Conservation (phyloP, 2,888 invertebrate species). For the Scaeva pyrastri region DNA sequence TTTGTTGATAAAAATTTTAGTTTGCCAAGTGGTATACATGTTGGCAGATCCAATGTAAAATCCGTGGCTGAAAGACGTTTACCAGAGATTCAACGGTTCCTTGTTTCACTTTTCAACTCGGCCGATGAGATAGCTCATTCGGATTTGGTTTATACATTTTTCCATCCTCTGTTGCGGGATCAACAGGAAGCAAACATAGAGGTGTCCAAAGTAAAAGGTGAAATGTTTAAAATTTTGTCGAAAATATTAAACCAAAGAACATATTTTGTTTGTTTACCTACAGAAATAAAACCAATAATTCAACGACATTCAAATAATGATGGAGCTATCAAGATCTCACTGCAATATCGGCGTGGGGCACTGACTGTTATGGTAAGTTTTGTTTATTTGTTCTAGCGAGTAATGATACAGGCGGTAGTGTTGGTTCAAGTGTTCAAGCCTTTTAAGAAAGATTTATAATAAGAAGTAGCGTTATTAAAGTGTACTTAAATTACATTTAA, state of each 20-base stretch:
- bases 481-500: too few species aligned
- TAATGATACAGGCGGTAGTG: neutral
- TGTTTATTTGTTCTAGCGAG: neutral
- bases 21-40: constrained; percentile 90
- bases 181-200: constrained; percentile 95
- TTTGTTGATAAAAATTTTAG: constrained; percentile 82
- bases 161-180: constrained; percentile 97
- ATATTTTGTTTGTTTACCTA: neutral
- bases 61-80: constrained; percentile 97
- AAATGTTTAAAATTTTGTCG: constrained; percentile 49
- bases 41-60: constrained; percentile 96
- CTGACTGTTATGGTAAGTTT: constrained; percentile 90
- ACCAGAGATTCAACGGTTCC: constrained; percentile 94
- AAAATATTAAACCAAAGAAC: neutral
- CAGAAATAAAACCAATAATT: constrained; percentile 80
- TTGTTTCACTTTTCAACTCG: constrained; percentile 92
- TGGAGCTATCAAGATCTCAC: constrained; percentile 89
- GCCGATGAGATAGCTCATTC: constrained; percentile 98
- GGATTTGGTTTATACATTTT: constrained; percentile 98
- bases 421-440: neutral
- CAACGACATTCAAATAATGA: constrained; percentile 82
- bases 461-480: too few species aligned
- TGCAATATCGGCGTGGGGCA: constrained; percentile 90
- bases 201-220: constrained; percentile 91
- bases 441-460: too few species aligned